Evolutionary conservation across 1,140 invertebrate species (phyloP), one percentile per base, ranked within the genome.

Genomic region (Drosophila arizonae): DNA sequence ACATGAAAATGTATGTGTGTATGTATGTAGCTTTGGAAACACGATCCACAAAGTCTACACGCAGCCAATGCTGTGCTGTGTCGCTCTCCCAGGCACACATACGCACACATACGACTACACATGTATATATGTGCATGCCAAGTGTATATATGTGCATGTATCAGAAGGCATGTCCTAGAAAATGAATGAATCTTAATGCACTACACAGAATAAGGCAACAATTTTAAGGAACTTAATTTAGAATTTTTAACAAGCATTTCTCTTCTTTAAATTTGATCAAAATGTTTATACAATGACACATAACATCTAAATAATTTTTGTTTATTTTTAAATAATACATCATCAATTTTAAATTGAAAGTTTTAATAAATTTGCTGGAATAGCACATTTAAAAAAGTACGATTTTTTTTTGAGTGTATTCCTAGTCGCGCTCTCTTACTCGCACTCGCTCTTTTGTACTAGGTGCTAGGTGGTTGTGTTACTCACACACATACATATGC

Each of bases 11-110:
- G 41, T 65, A 65, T 21, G 21, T 21, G 2, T 21, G 21, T 21
- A 65, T 70, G 46, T 65, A 65, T 51, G 48, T 45, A 50, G n/a
- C 64, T 66, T 65, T 60, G 82, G 76, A 81, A 81, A 87, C 41
- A 82, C 24, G 58, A 75, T 86, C 82, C 81, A 86, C 81, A 78
- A 58, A 24, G 61, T 87, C 81, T 72, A 86, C 79, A 82, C 51
- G 13, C 28, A 13, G 6, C 33, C 26, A 30, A 28, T 28, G 28
- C 45, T 51, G 52, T 65, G 61, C 45, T 41, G 57, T 61, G 65
- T 70, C 6, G 75, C 63, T 77, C 74, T 80, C 66, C 69, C 61
- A 55, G 71, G 64, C 64, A 24, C 33, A 46, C 39, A 54, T 30
- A 56, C 30, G 46, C 33, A 46, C 15, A 43, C 41, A 41, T n/a